Base-by-base conservation (phyloP, 2,888 invertebrate genomes). In the Aricia artaxerxes region DNA sequence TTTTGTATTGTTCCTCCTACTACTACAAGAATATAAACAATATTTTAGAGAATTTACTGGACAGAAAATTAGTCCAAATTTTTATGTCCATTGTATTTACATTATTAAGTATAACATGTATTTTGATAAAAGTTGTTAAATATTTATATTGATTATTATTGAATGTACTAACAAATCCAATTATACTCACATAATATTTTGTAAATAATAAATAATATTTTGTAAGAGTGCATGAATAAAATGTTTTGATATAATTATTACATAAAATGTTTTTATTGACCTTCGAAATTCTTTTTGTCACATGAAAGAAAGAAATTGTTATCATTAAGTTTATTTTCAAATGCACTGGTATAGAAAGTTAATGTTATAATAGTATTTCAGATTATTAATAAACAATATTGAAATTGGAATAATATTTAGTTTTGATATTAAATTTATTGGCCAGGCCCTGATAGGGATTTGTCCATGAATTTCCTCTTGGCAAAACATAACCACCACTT, bases 401-500 rank as follows among this genome's bases (percentile, higher is more conserved):
- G n/a, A 78, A 53, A 61, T 24, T 72, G 72, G 77, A 80, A 44
- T 80, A 78, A 80, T 60, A 31, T 53, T 57, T 49, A 60, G 4
- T 77, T 35, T 57, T 31, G 31, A 75, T 57, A 31, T 78, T 78
- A 77, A 77, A 64, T 84, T 95, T 92, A 97, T 89, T 97, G 97
- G 72, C 98, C 98, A 2, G 98, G 98, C 0, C 97, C 98, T 57
- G 98, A 97, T 49, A 99, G 95, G 49, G 98, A 98, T 90, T 99
- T 99, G 90, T 99, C 99, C 99, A 99, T 99, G 90, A 99, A 99
- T 95, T 99, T 99, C 96, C 99, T 99, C 89, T 99, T 99, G 49
- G 99, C 97, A 94, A 99, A 99, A 90, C 99, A 99, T 80, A 99
- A 95, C 99, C 99, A 99, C 99, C 99, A 99, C 94, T 99, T 99